Evolutionary conservation across 2,113 vertebrate genomes (phyloP).

Genomic region (Sterrhoptilus dennistouni): DNA sequence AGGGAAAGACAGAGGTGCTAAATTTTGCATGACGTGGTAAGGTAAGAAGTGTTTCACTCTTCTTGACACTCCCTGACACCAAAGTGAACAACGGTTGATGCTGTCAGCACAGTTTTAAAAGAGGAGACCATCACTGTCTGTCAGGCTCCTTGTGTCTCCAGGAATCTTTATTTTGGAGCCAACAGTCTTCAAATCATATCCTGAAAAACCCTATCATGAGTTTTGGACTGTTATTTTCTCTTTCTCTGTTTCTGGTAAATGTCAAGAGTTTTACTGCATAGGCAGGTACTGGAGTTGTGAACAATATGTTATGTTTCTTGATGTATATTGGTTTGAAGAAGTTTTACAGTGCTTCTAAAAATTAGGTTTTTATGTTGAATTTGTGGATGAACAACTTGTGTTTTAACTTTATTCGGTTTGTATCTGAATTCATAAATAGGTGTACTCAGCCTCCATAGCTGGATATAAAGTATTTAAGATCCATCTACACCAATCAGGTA

Average conservation of each 20-base stretch:
- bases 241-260: not conserved
- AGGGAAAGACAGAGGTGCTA: not conserved
- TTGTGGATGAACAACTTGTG: not conserved
- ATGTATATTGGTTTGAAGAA: not conserved
- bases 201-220: not conserved
- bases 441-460: not conserved
- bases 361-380: not conserved
- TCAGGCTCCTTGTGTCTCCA: not conserved
- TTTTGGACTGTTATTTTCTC: not conserved
- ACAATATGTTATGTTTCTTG: not conserved
- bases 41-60: not conserved
- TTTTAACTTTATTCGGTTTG: not conserved
- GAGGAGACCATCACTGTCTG: not conserved
- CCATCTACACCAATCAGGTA: not conserved
- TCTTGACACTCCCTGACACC: not conserved
- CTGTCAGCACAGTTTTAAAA: not conserved
- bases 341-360: not conserved
- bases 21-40: not conserved
- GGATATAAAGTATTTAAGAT: not conserved
- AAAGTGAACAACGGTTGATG: not conserved
- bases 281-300: not conserved
- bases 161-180: not conserved
- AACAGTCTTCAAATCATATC: not conserved
- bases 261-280: not conserved
- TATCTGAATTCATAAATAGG: not conserved